These are phyloP conservation scores for Leptestheria dahalacensis DNA, from an alignment of 1,140 invertebrate species.

Conservation along the genomic window DNA sequence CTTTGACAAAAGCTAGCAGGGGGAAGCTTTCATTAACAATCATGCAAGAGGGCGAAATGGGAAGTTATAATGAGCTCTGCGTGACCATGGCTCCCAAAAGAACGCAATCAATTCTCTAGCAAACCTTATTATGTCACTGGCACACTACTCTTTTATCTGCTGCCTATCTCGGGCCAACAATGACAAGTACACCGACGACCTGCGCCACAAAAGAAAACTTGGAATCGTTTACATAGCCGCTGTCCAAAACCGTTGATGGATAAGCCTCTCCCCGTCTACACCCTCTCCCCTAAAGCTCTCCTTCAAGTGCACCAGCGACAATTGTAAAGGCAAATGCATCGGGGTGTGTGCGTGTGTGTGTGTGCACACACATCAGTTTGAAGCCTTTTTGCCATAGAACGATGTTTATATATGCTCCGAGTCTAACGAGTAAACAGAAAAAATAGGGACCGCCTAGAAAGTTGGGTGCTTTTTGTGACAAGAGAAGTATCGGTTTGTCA, in stretches of 20 bases:
- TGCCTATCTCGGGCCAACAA: background rate
- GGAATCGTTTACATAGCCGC: background rate
- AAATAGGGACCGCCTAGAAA: no score
- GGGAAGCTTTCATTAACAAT: background rate
- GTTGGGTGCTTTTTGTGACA: background rate
- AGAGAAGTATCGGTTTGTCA: background rate
- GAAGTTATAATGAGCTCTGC: background rate
- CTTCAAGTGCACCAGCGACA: background rate
- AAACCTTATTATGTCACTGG: background rate
- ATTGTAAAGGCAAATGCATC: background rate
- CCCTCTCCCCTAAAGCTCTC: background rate
- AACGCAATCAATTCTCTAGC: background rate
- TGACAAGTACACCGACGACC: background rate
- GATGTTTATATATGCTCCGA: background rate
- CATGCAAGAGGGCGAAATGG: background rate
- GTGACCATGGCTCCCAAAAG: background rate
- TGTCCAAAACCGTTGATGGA: background rate
- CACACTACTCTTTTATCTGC: background rate
- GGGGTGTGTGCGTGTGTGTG: no score
- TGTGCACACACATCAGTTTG: no score
- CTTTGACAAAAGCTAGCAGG: background rate
- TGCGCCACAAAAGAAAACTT: background rate
- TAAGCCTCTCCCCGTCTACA: background rate
- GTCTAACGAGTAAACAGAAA: background rate
- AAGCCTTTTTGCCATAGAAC: no score